Base-by-base conservation (phyloP, 2,888 invertebrate genomes). In the Margaritifera margaritifera region DNA sequence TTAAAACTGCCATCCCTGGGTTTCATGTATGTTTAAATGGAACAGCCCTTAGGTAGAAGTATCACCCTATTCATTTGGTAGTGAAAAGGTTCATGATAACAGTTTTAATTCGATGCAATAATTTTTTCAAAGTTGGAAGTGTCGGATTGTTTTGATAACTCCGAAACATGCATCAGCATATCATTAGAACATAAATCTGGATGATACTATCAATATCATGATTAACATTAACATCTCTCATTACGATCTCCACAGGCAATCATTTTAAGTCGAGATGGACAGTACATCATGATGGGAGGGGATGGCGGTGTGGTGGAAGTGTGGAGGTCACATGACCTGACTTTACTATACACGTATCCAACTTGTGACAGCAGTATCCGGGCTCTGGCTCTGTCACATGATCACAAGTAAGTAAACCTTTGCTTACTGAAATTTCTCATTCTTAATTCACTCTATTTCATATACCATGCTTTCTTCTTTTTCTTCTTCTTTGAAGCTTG, bases 261-360 rank as follows among this genome's bases (percentile, higher is more conserved):
- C 85, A 92, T 95, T 86, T 91, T 99, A 89, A 98, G 97, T 80
- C 94, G 99, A 69, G 99, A 99, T 92, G 99, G 99, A 79, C 99
- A 99, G 92, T 99, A 99, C 91, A 92, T 99, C 90, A 96, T 98
- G 93, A 95, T 98, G 82, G 99, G 97, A 77, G 98, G 98, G 22
- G 97, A 97, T 89, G 95, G 95, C 88, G 99, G 99, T 77, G 95
- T 98, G 82, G 98, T 99, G 81, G 97, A 98, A 92, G 97, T 99
- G 77, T 98, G 98, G 97, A 93, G 99, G 89, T 96, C 98, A 68
- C 97, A 97, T 92, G 98, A 98, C 87, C 93, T 99, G 84, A 96
- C 97, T 82, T 94, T 98, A 83, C 93, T 99, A 20, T 99, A 99
- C 92, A 97, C 98, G 80, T 99, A 97, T 92, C 99, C 98, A 86